These are phyloP conservation scores for Chlorodrepanis virens DNA, from an alignment of 2,113 vertebrate species.

Conservation along the genomic window DNA sequence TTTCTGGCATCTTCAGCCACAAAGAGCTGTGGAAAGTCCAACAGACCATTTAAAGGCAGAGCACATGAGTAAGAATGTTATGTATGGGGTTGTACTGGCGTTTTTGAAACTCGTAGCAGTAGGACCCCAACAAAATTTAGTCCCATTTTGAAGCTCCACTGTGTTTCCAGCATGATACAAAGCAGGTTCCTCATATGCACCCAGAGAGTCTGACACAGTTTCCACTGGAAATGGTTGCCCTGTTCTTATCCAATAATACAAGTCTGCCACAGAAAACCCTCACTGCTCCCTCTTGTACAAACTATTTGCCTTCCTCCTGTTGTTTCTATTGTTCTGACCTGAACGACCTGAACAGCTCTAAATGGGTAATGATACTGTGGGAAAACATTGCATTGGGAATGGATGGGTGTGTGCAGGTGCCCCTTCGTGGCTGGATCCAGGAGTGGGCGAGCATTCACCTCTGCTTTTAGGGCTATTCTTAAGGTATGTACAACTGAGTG, in stretches of 20 bases:
- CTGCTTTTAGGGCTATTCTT: neutral
- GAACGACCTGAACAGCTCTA: neutral
- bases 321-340: neutral
- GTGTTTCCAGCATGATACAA: neutral
- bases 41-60: neutral
- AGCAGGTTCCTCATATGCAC: neutral
- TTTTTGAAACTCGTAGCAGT: neutral
- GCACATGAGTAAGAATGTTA: neutral
- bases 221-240: neutral
- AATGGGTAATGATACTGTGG: neutral
- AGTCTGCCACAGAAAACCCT: neutral
- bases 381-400: neutral
- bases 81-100: neutral
- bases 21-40: neutral
- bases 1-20: conserved; percentile 21
- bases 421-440: neutral
- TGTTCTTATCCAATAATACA: accelerated
- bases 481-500: neutral
- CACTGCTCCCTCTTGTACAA: neutral
- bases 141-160: neutral
- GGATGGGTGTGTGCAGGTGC: neutral
- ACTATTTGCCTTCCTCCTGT: neutral
- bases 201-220: neutral
- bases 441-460: neutral
- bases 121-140: neutral